A percentile compares a stretch with the other conserved stretches of the same genome.
phyloP scores from a whole-genome alignment of 2,113 vertebrate genomes.

The Andinoacara biseriatus region DNA sequence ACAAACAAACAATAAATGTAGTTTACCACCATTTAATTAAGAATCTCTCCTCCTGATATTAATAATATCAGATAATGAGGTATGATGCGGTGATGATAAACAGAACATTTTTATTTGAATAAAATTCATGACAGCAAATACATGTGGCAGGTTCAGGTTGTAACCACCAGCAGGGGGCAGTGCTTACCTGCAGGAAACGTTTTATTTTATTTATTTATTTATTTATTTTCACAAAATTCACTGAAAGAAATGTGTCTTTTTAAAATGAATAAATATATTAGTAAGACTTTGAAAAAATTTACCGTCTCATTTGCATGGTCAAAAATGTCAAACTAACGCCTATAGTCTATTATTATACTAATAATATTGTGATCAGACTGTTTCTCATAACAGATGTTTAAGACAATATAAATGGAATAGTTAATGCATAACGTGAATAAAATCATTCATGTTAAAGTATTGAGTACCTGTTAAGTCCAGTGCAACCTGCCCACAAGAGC shows the following conservation, averaged over 20 bases:
- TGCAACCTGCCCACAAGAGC: not conserved
- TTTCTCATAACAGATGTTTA: not conserved
- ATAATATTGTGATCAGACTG: not conserved
- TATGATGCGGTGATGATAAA: not conserved
- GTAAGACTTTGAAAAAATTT: not conserved
- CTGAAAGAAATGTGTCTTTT: not conserved
- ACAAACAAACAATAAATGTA: too few species aligned
- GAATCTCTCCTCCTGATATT: not conserved
- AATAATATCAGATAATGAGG: not conserved
- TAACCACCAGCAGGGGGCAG: conserved; percentile 50
- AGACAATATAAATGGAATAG: not conserved
- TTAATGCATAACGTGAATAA: not conserved
- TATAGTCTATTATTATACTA: not conserved
- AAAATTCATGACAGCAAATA: not conserved
- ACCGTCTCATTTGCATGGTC: not conserved
- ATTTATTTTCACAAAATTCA: not conserved
- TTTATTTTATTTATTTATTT: not conserved
- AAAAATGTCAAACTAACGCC: not conserved
- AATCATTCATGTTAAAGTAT: not conserved
- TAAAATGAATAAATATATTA: not conserved
- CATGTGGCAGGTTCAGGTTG: not conserved
- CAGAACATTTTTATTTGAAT: not conserved
- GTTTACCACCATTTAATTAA: not conserved
- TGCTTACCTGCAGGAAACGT: not conserved
- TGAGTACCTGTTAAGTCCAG: not conserved